phyloP scores from a whole-genome alignment of 1,140 invertebrate genomes.

The Drosophila subpulchrella region DNA sequence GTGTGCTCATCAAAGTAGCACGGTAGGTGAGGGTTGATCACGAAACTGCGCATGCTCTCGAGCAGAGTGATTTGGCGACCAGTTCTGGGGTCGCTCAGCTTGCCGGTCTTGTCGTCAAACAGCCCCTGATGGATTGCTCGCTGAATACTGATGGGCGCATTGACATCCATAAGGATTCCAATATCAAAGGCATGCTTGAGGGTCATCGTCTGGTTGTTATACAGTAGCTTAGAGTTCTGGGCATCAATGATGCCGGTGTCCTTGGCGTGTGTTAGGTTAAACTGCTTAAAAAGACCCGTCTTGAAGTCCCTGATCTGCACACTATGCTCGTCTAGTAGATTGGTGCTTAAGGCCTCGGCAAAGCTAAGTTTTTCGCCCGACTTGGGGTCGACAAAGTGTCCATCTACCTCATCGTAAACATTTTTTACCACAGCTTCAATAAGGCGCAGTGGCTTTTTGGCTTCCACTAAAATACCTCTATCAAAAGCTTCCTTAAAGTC shows the following conservation, averaged over 20 bases:
- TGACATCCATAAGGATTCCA: slow-evolving; percentile 92
- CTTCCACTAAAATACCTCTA: slow-evolving; percentile 92
- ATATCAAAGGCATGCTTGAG: slow-evolving; percentile 92
- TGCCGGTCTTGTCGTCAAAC: slow-evolving; percentile 92
- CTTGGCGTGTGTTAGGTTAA: slow-evolving; percentile 91
- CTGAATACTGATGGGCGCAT: slow-evolving; percentile 93
- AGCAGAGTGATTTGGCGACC: slow-evolving; percentile 92
- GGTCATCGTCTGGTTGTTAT: slow-evolving; percentile 89
- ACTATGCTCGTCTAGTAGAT: slow-evolving; percentile 92
- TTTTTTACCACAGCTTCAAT: slow-evolving; percentile 94
- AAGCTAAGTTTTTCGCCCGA: slow-evolving; percentile 91
- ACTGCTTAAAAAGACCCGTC: slow-evolving; percentile 90
- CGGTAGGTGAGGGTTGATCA: slow-evolving; percentile 91
- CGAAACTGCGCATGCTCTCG: slow-evolving; percentile 92
- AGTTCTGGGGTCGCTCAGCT: slow-evolving; percentile 91
- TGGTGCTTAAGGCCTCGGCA: slow-evolving; percentile 89
- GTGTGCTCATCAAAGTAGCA: slow-evolving; percentile 92
- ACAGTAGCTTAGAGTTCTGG: slow-evolving; percentile 89
- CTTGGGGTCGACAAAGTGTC: slow-evolving; percentile 92
- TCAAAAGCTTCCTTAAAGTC: slow-evolving; percentile 95
- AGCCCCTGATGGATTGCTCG: slow-evolving; percentile 94
- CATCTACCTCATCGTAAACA: slow-evolving; percentile 90
- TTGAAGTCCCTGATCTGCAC: slow-evolving; percentile 93
- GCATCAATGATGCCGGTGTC: slow-evolving; percentile 90
- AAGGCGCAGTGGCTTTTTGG: slow-evolving; percentile 91